Evolutionary conservation across 2,888 invertebrate species (phyloP).

Genomic region (Drosophila kambysellisi): DNA sequence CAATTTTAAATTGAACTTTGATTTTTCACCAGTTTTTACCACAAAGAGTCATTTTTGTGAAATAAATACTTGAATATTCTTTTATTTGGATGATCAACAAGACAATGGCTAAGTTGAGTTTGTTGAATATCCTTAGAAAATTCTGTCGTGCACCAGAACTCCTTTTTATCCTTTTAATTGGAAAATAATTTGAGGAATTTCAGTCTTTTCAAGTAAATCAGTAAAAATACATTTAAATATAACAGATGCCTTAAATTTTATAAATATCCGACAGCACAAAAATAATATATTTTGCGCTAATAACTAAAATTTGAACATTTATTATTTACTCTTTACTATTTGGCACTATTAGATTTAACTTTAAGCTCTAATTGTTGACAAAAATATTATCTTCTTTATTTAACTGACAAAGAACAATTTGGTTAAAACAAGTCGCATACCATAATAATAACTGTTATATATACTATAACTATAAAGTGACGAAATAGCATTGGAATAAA

Average conservation of each 20-base stretch:
- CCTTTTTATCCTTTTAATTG: background rate
- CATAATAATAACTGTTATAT: too few relatives aligned
- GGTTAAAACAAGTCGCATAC: too few relatives aligned
- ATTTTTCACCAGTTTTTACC: constrained; percentile 14
- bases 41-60: constrained; percentile 1
- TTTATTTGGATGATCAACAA: too few relatives aligned
- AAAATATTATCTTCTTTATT: background rate
- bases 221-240: background rate
- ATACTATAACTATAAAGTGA: background rate
- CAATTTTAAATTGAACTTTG: constrained; percentile 24
- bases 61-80: background rate
- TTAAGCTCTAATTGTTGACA: background rate
- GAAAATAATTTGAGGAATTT: background rate
- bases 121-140: background rate
- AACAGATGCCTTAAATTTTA: background rate
- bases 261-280: background rate
- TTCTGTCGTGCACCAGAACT: background rate
- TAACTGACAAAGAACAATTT: background rate
- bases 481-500: background rate
- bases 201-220: background rate
- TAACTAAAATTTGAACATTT: background rate
- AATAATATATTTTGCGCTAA: background rate
- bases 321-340: background rate
- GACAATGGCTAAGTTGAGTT: background rate
- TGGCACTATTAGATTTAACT: background rate